These are phyloP conservation scores for Cynaeus angustus DNA, from an alignment of 2,888 invertebrate genomes.

Conservation along the genomic window DNA sequence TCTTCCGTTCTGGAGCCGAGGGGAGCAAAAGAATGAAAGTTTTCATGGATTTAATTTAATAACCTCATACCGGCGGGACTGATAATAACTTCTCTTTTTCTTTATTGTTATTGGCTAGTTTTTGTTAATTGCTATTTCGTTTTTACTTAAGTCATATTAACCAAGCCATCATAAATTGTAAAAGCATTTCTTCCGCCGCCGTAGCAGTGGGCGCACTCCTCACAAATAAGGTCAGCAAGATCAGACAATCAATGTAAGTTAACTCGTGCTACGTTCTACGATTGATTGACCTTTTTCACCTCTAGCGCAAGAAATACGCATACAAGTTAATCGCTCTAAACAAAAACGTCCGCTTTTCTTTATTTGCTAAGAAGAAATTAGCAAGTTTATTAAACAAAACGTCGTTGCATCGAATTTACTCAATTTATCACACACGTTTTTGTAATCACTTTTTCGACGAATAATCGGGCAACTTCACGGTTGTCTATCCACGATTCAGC, in stretches of 20 bases:
- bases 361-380: no score
- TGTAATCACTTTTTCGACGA: slow-evolving; percentile 29
- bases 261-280: slow-evolving; percentile 26
- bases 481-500: slow-evolving; percentile 63
- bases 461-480: slow-evolving; percentile 64
- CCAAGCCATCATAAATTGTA: background rate
- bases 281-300: slow-evolving; percentile 30
- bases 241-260: slow-evolving; percentile 33
- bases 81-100: no score
- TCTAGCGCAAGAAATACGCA: slow-evolving; percentile 21
- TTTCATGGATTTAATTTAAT: no score
- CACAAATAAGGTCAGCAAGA: slow-evolving; percentile 24
- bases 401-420: slow-evolving; percentile 6
- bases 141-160: no score
- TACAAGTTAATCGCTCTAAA: slow-evolving; percentile 18
- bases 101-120: no score
- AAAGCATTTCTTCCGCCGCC: background rate
- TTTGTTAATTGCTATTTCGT: no score
- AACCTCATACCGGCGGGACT: no score
- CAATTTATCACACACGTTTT: slow-evolving; percentile 8
- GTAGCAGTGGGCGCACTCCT: slow-evolving; percentile 31
- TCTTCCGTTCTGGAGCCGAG: slow-evolving; percentile 29
- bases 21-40: slow-evolving; percentile 1
- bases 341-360: background rate
- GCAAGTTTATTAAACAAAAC: background rate